Conservation (phyloP, 2,113 vertebrate genomes). For the Vireo altiloquus region DNA sequence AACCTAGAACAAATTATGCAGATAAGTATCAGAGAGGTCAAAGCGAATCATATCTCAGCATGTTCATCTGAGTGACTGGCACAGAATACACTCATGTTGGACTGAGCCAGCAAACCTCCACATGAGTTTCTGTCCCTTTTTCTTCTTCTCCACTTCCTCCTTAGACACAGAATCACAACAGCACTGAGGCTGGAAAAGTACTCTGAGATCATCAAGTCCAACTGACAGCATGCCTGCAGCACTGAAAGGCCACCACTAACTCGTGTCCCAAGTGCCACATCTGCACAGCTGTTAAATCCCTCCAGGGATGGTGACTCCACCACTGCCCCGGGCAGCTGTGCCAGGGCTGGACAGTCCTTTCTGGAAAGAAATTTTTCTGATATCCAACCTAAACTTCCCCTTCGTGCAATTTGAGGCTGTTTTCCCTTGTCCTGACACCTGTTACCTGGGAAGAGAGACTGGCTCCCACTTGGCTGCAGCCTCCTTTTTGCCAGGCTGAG, state of each 20-base stretch:
- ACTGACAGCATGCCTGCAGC: background rate
- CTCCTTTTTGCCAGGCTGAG: background rate
- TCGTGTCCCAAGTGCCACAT: background rate
- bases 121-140: background rate
- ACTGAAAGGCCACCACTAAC: background rate
- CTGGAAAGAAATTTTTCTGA: background rate
- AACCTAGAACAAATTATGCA: background rate
- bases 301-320: background rate
- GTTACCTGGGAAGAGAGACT: background rate
- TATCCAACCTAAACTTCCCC: background rate
- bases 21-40: background rate
- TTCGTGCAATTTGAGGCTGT: background rate
- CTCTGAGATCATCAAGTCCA: background rate
- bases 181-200: background rate
- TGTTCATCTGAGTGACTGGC: background rate
- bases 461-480: too few relatives aligned
- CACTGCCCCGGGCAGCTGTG: background rate
- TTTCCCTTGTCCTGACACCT: background rate
- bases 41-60: background rate
- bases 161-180: background rate
- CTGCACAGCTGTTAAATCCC: background rate
- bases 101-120: background rate
- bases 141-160: background rate
- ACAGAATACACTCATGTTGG: background rate
- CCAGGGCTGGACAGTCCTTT: background rate